A percentile compares a stretch with the other conserved stretches of the same genome.
phyloP scores from a whole-genome alignment of 2,797 vertebrate genomes.

The Spea hammondii region DNA sequence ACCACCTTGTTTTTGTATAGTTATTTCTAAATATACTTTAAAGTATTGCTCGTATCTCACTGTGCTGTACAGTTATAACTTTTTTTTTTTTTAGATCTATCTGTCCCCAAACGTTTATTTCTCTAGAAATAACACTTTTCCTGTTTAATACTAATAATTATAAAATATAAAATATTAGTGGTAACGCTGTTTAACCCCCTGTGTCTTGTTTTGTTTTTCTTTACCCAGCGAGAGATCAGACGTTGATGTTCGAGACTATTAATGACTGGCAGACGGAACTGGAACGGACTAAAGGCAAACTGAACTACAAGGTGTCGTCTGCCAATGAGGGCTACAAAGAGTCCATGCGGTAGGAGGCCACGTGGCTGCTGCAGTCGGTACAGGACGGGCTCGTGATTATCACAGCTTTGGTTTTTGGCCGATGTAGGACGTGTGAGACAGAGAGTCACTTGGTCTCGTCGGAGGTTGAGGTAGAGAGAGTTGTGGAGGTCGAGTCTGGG shows the following conservation, averaged over 20 bases:
- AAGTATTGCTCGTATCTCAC: no score
- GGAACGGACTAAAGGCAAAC: slow-evolving; percentile 74
- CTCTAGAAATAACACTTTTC: no score
- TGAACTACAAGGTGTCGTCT: slow-evolving; percentile 71
- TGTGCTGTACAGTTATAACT: neutral
- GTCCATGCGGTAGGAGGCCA: slow-evolving; percentile 68
- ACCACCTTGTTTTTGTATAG: no score
- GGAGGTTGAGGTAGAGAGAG: no score
- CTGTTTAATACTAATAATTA: no score
- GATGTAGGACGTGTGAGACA: no score
- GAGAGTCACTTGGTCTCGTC: no score
- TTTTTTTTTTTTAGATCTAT: neutral
- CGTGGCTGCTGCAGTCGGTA: no score
- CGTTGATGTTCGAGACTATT: slow-evolving; percentile 76
- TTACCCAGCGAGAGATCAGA: slow-evolving; percentile 60
- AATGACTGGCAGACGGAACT: slow-evolving; percentile 80
- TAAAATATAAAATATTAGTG: neutral
- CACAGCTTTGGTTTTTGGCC: no score
- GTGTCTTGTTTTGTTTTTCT: slow-evolving; percentile 43
- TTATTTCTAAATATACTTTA: no score
- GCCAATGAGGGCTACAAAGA: slow-evolving; percentile 73
- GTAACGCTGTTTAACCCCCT: neutral
- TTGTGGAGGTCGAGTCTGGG: no score
- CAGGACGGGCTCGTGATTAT: no score
- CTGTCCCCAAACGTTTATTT: neutral